A percentile compares a stretch with the other conserved stretches of the same genome.
Evolutionary conservation across 2,113 vertebrate species (phyloP).

Genomic region (Dasyornis broadbenti): DNA sequence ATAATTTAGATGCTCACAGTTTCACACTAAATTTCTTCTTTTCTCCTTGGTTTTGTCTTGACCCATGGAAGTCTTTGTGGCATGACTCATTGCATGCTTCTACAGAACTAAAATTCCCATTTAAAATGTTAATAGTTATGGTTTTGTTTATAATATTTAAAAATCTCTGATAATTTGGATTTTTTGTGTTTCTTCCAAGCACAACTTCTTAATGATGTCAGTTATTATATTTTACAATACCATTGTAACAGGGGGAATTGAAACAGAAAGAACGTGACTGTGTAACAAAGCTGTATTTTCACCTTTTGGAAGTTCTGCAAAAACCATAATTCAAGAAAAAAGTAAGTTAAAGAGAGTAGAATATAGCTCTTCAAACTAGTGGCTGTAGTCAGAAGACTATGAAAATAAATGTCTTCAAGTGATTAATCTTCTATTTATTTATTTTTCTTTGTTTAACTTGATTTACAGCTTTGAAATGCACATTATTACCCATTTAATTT

Average conservation of each 20-base stretch:
- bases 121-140: neutral
- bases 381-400: neutral
- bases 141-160: neutral
- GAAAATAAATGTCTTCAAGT: neutral
- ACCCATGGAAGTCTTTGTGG: neutral
- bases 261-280: neutral
- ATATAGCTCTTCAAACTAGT: neutral
- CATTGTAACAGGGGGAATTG: accelerated
- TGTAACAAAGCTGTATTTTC: neutral
- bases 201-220: neutral
- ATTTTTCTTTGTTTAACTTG: neutral
- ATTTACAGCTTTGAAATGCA: neutral
- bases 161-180: neutral
- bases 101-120: neutral
- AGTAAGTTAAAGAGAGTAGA: neutral
- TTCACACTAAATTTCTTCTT: neutral
- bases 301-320: neutral
- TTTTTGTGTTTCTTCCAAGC: neutral
- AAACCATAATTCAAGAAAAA: neutral
- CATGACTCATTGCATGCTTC: neutral
- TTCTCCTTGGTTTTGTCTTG: neutral
- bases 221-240: neutral
- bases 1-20: neutral
- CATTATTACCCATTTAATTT: neutral
- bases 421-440: neutral